phyloP scores from a whole-genome alignment of 2,113 vertebrate genomes.

The Potamarius usumacintae region DNA sequence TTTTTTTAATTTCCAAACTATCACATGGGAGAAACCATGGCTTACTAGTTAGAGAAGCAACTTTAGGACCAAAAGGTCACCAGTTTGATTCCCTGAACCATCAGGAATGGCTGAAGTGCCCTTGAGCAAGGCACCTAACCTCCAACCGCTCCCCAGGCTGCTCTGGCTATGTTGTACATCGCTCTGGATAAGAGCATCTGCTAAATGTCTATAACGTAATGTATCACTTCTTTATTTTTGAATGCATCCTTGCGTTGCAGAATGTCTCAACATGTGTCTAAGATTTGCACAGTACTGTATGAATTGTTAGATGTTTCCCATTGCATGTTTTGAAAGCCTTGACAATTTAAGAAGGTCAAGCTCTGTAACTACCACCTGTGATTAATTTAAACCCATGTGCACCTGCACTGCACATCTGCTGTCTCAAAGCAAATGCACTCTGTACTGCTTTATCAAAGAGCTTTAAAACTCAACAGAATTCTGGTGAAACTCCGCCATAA shows the following conservation, averaged over 20 bases:
- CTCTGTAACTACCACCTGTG: constrained; percentile 27
- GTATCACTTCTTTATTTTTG: neutral
- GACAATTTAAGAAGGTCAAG: neutral
- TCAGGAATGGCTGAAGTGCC: too few species aligned
- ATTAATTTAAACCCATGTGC: constrained; percentile 15
- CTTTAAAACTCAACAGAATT: neutral
- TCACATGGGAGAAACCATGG: too few species aligned
- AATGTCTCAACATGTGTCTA: neutral
- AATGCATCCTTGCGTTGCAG: neutral
- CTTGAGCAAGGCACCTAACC: too few species aligned
- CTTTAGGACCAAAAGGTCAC: too few species aligned
- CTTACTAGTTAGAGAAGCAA: too few species aligned
- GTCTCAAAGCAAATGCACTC: neutral
- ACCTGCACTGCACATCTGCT: constrained; percentile 28
- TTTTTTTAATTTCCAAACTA: too few species aligned
- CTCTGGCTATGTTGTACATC: too few species aligned
- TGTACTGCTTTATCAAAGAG: constrained; percentile 29
- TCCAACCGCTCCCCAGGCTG: too few species aligned
- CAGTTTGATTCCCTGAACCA: too few species aligned
- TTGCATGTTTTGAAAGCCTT: constrained; percentile 13
- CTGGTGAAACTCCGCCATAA: neutral
- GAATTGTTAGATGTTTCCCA: neutral
- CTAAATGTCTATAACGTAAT: too few species aligned
- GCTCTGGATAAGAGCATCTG: too few species aligned
- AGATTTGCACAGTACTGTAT: neutral